Evolutionary conservation across 2,888 invertebrate genomes (phyloP), one percentile per base, ranked within the genome.

Genomic region (Dolichopus griseipennis): DNA sequence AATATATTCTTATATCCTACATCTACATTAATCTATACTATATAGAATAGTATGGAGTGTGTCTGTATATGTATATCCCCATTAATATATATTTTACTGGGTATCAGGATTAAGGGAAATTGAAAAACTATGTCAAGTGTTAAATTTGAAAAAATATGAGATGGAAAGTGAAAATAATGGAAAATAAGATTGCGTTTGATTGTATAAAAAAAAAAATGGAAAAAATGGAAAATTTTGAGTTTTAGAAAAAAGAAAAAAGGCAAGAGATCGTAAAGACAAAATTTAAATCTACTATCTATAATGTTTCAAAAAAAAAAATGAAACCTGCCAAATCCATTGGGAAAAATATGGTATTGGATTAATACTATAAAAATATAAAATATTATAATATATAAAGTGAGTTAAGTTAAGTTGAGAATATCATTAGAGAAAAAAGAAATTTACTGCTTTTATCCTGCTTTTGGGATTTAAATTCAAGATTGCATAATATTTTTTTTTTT

Each of bases 81-180:
- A 27, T 5, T 27, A 27, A 27, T 27, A 27, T 27, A 37, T 37
- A 10, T 52, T 52, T 52, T 52, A 6, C 18, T 18, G 9, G 2
- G 9, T 52, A 4, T 52, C 15, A 18, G 52, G 15, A 52, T 52
- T 9, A 52, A 52, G 18, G 15, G 52, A 52, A n/a, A 52, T 52
- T 52, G 52, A 52, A 52, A 52, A 52, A 52, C 52, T 52, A 52
- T 52, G 52, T 52, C 52, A 52, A 52, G 52, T 52, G 52, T 52
- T 52, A 52, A 52, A 52, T 52, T 52, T 52, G 52, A 18, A 52
- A 37, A 52, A 52, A 52, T 52, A 52, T 52, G 52, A 52, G 52
- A 52, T n/a, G 52, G 52, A 52, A 52, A 52, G 52, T 52, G 15
- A 52, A 52, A 52, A 52, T 52, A 52, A 52, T 52, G 52, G 52